These are phyloP conservation scores for Poliocrania exsul DNA, from an alignment of 2,797 vertebrate species.

Conservation along the genomic window DNA sequence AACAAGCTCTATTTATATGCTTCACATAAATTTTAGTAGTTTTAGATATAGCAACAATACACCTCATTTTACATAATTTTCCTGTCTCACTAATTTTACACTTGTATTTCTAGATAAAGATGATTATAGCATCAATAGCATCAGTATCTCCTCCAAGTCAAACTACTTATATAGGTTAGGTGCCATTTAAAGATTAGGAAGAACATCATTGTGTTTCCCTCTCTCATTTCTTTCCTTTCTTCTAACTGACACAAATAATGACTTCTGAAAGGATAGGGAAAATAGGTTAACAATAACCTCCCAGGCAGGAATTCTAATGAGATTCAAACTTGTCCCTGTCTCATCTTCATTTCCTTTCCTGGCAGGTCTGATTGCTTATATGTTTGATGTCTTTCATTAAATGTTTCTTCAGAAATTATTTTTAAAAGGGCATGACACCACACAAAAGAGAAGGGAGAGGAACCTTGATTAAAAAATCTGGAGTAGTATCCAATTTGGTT, in stretches of 20 bases:
- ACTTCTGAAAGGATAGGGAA: conserved; percentile 15
- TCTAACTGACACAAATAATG: conserved; percentile 39
- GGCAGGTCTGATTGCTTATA: conserved; percentile 36
- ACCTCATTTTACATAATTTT: not conserved
- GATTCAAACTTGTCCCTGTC: conserved; percentile 16
- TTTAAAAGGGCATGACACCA: not conserved
- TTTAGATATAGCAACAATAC: not conserved
- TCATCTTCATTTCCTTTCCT: conserved; percentile 40
- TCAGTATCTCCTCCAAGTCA: not conserved
- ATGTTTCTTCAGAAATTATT: conserved; percentile 24
- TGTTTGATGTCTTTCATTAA: conserved; percentile 32
- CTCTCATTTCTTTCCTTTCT: not conserved
- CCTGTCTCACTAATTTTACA: not conserved
- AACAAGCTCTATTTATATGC: not conserved
- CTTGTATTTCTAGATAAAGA: not conserved
- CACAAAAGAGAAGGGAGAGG: not conserved
- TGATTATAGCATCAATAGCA: not conserved
- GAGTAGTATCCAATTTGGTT: not conserved
- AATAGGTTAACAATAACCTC: conserved; percentile 57
- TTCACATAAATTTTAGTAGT: not conserved
- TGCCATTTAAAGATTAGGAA: conserved; percentile 26
- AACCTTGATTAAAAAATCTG: not conserved
- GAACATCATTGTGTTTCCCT: not conserved
- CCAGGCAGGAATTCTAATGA: conserved; percentile 53
- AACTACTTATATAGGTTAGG: not conserved